These are phyloP conservation scores for Enteromius fasciolatus DNA, from an alignment of 2,797 vertebrate genomes.

Conservation along the genomic window DNA sequence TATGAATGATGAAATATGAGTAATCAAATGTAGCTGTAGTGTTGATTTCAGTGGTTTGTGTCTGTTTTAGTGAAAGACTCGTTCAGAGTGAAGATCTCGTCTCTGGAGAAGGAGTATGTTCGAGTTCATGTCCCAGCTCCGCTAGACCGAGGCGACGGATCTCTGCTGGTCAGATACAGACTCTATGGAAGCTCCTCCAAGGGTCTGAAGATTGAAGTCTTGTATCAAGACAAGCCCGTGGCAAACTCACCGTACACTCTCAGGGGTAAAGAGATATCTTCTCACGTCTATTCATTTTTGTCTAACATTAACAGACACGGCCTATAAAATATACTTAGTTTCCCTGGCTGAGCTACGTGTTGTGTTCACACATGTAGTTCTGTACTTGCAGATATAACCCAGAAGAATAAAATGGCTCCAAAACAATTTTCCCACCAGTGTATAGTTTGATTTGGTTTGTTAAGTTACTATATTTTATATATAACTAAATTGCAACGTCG, in stretches of 20 bases:
- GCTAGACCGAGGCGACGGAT: constrained; percentile 88
- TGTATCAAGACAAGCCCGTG: constrained; percentile 80
- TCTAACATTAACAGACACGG: not conserved
- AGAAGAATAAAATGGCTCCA: not conserved
- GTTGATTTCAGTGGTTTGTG: not conserved
- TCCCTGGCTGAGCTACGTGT: not conserved
- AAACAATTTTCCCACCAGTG: not conserved
- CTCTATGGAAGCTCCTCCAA: constrained; percentile 79
- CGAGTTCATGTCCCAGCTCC: constrained; percentile 84
- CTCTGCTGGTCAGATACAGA: constrained; percentile 88
- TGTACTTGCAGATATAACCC: not conserved
- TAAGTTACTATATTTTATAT: not conserved
- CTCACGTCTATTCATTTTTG: not conserved
- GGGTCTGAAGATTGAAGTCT: constrained; percentile 85
- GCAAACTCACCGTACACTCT: constrained; percentile 87
- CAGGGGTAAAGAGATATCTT: constrained; percentile 70
- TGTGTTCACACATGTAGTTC: not conserved
- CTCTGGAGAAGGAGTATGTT: constrained; percentile 79
- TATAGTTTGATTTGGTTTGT: too few species aligned
- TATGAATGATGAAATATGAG: too few species aligned
- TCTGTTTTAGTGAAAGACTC: constrained; percentile 75
- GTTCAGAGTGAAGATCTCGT: constrained; percentile 85
- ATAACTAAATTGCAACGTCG: not conserved
- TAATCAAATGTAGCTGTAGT: too few species aligned
- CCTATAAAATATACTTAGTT: not conserved